phyloP scores from a whole-genome alignment of 2,113 vertebrate species.

The Malurus alboscapulatus region DNA sequence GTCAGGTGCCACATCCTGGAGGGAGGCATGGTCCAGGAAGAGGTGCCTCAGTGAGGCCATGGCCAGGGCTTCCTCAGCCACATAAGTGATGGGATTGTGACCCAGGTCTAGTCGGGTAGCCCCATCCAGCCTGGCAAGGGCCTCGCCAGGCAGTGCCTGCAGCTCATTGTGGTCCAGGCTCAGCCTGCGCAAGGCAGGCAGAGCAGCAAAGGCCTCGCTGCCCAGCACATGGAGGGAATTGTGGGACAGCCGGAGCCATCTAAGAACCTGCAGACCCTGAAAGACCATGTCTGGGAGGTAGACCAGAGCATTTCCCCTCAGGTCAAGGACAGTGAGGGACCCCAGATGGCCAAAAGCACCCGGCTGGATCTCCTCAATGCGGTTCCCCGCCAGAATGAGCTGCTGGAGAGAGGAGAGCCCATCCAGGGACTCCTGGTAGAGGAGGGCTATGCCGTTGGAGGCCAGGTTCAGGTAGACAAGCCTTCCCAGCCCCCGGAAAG shows the following conservation, averaged over 20 bases:
- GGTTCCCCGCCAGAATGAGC: constrained; percentile 83
- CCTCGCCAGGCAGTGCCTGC: constrained; percentile 85
- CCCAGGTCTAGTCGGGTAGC: constrained; percentile 83
- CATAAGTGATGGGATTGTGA: constrained; percentile 90
- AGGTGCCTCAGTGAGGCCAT: constrained; percentile 87
- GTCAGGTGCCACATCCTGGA: constrained; percentile 83
- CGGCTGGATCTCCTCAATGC: constrained; percentile 87
- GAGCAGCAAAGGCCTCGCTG: constrained; percentile 84
- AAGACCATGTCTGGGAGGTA: constrained; percentile 93
- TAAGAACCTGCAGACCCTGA: constrained; percentile 87
- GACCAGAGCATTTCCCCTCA: constrained; percentile 87
- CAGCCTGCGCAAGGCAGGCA: constrained; percentile 84
- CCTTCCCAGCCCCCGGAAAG: constrained; percentile 87
- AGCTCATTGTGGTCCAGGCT: constrained; percentile 92
- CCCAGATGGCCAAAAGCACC: constrained; percentile 89
- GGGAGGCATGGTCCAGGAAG: constrained; percentile 83
- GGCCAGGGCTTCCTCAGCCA: constrained; percentile 83
- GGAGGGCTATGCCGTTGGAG: constrained; percentile 80
- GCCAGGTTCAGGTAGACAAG: constrained; percentile 88
- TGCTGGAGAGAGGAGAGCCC: constrained; percentile 86
- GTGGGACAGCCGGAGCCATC: constrained; percentile 87
- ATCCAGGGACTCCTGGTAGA: constrained; percentile 92
- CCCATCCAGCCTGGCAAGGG: constrained; percentile 83
- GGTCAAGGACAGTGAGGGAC: constrained; percentile 83
- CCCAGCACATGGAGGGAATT: constrained; percentile 89